Evolutionary conservation across 2,113 vertebrate genomes (phyloP).

Genomic region (human): DNA sequence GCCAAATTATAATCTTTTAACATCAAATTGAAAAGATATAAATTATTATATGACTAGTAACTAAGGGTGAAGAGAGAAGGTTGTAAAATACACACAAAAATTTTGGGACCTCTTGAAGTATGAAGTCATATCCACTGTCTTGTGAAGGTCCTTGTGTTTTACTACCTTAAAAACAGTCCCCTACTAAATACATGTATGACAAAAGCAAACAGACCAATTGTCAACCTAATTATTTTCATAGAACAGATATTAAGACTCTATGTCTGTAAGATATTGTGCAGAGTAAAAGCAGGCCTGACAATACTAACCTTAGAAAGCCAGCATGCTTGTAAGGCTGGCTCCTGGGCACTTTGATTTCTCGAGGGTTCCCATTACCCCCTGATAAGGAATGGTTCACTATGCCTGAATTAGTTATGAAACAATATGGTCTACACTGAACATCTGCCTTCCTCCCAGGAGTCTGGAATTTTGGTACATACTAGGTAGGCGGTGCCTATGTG

Average conservation of each 20-base stretch:
- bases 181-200: background rate
- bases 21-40: background rate
- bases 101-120: background rate
- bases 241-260: background rate
- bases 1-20: background rate
- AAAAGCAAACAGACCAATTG: background rate
- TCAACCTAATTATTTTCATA: background rate
- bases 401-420: background rate
- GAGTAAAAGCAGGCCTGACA: background rate
- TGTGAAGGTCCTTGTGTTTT: background rate
- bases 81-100: background rate
- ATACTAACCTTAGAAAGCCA: background rate
- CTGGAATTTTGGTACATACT: background rate
- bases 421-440: background rate
- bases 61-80: background rate
- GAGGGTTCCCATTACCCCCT: background rate
- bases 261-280: background rate
- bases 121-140: background rate
- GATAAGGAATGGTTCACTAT: background rate
- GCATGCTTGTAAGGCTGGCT: background rate
- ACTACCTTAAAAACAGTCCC: slow-evolving; percentile 10
- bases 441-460: background rate
- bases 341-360: background rate
- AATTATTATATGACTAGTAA: background rate
- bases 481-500: background rate